Base-by-base conservation (phyloP, 2,888 invertebrate genomes). In the Plebejus anna region DNA sequence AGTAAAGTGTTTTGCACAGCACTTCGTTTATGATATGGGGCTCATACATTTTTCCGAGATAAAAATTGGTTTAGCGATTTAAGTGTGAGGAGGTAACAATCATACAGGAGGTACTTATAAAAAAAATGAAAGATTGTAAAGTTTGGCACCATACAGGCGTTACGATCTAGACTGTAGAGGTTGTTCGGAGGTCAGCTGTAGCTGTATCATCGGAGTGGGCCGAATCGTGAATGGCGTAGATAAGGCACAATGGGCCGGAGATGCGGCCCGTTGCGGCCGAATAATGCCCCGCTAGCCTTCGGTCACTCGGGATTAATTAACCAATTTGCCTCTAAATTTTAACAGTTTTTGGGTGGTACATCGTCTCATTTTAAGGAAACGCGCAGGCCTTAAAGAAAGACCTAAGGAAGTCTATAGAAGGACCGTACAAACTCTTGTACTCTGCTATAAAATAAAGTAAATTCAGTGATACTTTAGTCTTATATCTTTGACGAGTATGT, bases 221-320 rank as follows among this genome's bases (percentile, higher is more conserved):
- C 90, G 88, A 93, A 93, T 93, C 83, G 85, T 92, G 92, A 93
- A 93, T 92, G 87, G 91, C 90, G 90, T 87, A 87, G 88, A 89
- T 90, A 91, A 92, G 85, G 87, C 84, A 92, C 92, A 92, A 93
- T 90, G 84, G 87, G 84, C 88, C 88, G 93, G 93, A 88, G 92
- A 93, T 92, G 87, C 90, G 89, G 84, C 84, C 83, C 86, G 83
- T 81, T 86, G 85, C 80, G 81, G 81, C 81, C 81, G 81, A 84
- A 85, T 83, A 82, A 81, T 81, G 81, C 85, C 87, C 78, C 78
- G 76, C 79, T 80, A 83, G 84, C 89, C 90, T 89, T 89, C 84
- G 81, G 79, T 84, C 80, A 82, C 84, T 85, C 79, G 80, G 81
- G 79, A 80, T 80, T 84, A 82, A 82, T 85, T 84, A 82, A 76